Base-by-base conservation (phyloP, 2,797 vertebrate genomes). In the Gephyroberyx darwinii region DNA sequence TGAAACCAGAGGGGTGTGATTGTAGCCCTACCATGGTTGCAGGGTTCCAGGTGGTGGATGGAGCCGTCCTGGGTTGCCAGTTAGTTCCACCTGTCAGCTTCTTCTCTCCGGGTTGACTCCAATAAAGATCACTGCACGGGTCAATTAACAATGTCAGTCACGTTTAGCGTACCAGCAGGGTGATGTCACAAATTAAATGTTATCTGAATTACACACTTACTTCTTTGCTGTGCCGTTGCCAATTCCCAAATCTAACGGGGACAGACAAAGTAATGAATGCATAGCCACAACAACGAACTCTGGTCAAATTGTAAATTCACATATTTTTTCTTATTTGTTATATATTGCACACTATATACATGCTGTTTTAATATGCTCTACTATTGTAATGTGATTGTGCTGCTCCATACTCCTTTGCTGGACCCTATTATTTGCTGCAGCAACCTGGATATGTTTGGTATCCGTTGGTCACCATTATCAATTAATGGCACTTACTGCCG, bases 41-140 rank as follows among this genome's bases (percentile, higher is more conserved):
- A 78, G 96, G 95, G n/a, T 95, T 98, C 97, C 97, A 98, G 6
- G 97, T 97, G 76, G 97, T 98, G 62, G 96, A 96, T 4, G 96
- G 96, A 53, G 96, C 96, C 4, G 92, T 93, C 92, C 96, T 98
- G 86, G 96, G 96, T 77, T 97, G 96, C 97, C 97, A 98, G 89
- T 97, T 98, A 85, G 88, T 96, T 84, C 97, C 97, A 83, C 97
- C 97, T 5, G 97, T 98, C 80, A 98, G 88, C 84, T 94, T 98
- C 93, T 96, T 98, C 88, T 98, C 97, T 77, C 97, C 96, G 43
- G 97, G 97, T 74, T 98, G 97, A 93, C 93, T 97, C 97, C 97
- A 98, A 89, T 97, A 95, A 71, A 98, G 95, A 91, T 98, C 96
- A 87, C 97, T 98, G 81, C 20, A 91, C 85, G 90, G 26, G 69